Conservation (phyloP, 2,888 invertebrate species). For the Tachina grossa region DNA sequence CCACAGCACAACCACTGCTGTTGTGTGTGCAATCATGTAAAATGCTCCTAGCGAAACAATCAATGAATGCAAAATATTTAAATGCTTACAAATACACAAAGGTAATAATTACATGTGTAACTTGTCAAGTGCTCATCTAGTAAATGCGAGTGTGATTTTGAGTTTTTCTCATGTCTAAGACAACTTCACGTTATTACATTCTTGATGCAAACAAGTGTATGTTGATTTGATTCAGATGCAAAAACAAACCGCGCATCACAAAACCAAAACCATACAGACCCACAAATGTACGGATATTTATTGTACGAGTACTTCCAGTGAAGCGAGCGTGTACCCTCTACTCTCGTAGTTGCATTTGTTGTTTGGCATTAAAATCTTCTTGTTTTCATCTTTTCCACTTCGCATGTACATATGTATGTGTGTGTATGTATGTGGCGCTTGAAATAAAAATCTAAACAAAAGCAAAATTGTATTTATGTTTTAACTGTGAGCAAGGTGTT, state of each 20-base stretch:
- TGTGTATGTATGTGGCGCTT: conserved; percentile 18
- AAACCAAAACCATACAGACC: conserved; percentile 10
- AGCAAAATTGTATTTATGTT: conserved; percentile 48
- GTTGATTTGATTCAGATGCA: conserved; percentile 52
- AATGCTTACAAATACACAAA: background rate
- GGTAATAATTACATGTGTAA: background rate
- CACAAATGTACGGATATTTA: conserved; percentile 39
- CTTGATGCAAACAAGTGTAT: conserved; percentile 11
- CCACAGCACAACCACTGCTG: too few relatives aligned
- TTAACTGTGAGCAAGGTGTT: conserved; percentile 5
- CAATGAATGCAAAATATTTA: background rate
- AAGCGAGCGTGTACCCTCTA: conserved; percentile 10
- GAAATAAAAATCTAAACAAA: conserved; percentile 57
- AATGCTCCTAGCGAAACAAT: background rate
- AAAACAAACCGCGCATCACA: conserved; percentile 24
- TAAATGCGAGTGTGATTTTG: background rate
- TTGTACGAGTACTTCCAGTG: background rate
- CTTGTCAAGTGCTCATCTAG: background rate
- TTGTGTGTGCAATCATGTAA: too few relatives aligned
- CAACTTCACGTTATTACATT: background rate
- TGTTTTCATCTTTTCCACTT: conserved; percentile 27
- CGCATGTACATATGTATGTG: background rate
- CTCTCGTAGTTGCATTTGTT: conserved; percentile 2
- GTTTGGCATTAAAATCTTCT: conserved; percentile 13
- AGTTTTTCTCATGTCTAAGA: background rate